Percentiles rank a stretch among this genome's conserved stretches.
Conservation (phyloP, 2,888 invertebrate species). For the Pogonocherus hispidulus region DNA sequence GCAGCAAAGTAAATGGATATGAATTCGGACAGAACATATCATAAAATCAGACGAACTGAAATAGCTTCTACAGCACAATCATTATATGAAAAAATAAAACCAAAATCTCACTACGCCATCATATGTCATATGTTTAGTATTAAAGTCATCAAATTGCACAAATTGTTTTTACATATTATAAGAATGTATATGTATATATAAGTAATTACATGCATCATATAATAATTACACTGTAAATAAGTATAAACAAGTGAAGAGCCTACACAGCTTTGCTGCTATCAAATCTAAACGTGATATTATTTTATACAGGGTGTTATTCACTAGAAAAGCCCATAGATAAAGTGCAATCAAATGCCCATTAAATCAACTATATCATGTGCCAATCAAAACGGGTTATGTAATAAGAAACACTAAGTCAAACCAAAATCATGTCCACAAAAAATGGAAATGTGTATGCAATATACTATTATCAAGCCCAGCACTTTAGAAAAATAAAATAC, state of each 20-base stretch:
- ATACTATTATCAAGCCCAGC: constrained; percentile 3
- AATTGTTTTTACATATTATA: constrained; percentile 48
- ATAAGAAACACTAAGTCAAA: constrained; percentile 29
- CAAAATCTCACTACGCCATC: constrained; percentile 64
- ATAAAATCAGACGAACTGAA: constrained; percentile 61
- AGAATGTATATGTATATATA: constrained; percentile 30
- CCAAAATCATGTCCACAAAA: constrained; percentile 21
- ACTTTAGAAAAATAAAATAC: not conserved
- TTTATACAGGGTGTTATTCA: constrained; percentile 58
- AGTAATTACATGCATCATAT: constrained; percentile 60
- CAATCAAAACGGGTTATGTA: constrained; percentile 36
- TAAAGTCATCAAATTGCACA: constrained; percentile 65
- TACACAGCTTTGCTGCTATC: constrained; percentile 65
- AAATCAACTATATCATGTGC: constrained; percentile 36
- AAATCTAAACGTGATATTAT: constrained; percentile 57
- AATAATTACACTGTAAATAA: constrained; percentile 62
- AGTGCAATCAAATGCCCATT: constrained; percentile 47
- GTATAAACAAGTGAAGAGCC: constrained; percentile 58
- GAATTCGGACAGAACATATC: constrained; percentile 64
- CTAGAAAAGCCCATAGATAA: constrained; percentile 62
- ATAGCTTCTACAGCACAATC: constrained; percentile 66
- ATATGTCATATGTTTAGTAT: constrained; percentile 61
- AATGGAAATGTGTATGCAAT: not conserved
- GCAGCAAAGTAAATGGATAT: constrained; percentile 59
- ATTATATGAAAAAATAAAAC: constrained; percentile 59